A percentile compares a stretch with the other conserved stretches of the same genome.
phyloP scores from a whole-genome alignment of 2,797 vertebrate genomes.

The Dryobates pubescens region DNA sequence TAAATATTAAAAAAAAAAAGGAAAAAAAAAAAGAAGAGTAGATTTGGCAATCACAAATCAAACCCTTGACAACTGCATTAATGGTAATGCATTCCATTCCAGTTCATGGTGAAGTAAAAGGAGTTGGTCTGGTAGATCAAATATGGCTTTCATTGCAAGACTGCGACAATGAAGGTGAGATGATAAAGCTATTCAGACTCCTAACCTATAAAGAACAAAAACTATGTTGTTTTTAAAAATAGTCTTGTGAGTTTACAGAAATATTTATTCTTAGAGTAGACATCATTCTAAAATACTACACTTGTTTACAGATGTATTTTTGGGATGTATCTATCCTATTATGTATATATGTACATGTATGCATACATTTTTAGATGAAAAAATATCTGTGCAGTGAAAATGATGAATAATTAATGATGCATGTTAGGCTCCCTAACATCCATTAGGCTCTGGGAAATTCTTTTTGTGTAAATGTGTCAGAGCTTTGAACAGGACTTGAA shows the following conservation, averaged over 20 bases:
- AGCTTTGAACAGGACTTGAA: background rate
- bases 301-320: background rate
- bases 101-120: slow-evolving; percentile 75
- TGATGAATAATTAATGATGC: background rate
- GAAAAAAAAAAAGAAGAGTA: background rate
- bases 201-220: slow-evolving; percentile 17
- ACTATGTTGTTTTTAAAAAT: slow-evolving; percentile 7
- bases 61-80: slow-evolving; percentile 42
- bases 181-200: slow-evolving; percentile 43
- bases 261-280: slow-evolving; percentile 1
- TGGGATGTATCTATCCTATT: background rate
- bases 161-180: slow-evolving; percentile 72
- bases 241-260: background rate
- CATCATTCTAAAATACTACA: background rate
- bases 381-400: background rate
- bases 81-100: slow-evolving; percentile 66
- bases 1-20: background rate
- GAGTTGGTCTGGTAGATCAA: slow-evolving; percentile 71
- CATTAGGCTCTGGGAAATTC: background rate
- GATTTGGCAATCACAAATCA: slow-evolving; percentile 18
- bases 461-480: background rate
- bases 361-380: background rate
- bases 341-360: background rate
- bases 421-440: background rate
- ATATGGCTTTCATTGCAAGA: slow-evolving; percentile 74